A percentile compares a stretch with the other conserved stretches of the same genome.
These are phyloP conservation scores for Acronicta aceris DNA, from an alignment of 2,888 invertebrate genomes.

Conservation along the genomic window DNA sequence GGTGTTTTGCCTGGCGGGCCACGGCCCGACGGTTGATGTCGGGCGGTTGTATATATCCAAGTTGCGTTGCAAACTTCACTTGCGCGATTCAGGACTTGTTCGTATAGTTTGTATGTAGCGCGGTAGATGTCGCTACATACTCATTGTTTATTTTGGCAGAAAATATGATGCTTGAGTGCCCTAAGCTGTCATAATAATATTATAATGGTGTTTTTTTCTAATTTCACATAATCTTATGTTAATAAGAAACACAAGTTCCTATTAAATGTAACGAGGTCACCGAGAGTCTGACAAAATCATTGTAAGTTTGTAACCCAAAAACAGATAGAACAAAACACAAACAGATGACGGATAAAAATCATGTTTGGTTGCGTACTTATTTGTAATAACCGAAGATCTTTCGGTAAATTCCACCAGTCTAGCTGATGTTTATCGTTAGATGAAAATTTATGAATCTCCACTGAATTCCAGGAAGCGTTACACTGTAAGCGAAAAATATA, in stretches of 20 bases:
- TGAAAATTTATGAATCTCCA: conserved; percentile 63
- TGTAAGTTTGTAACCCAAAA: conserved; percentile 8
- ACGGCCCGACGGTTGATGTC: too few species aligned
- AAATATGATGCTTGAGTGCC: conserved; percentile 11
- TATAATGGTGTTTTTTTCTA: not conserved
- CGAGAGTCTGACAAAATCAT: not conserved
- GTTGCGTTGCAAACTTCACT: too few species aligned
- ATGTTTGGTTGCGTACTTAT: conserved; percentile 51
- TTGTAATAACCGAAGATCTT: conserved; percentile 56
- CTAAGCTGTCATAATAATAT: conserved; percentile 2
- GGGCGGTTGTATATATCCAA: too few species aligned
- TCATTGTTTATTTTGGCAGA: conserved; percentile 31
- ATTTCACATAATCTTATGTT: not conserved
- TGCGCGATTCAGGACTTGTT: too few species aligned
- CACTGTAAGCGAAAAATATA: conserved; percentile 51
- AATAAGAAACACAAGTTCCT: too few species aligned
- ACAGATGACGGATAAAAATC: conserved; percentile 50
- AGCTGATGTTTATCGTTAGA: conserved; percentile 61
- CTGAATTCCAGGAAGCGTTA: conserved; percentile 58
- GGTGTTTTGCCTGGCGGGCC: too few species aligned
- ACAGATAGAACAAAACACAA: conserved; percentile 20
- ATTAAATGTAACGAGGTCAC: conserved; percentile 5
- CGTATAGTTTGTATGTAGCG: too few species aligned
- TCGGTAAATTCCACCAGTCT: conserved; percentile 55
- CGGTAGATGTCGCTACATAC: too few species aligned